A percentile compares a stretch with the other conserved stretches of the same genome.
Evolutionary conservation across 2,888 invertebrate genomes (phyloP).

Genomic region (Temnothorax rugatulus): DNA sequence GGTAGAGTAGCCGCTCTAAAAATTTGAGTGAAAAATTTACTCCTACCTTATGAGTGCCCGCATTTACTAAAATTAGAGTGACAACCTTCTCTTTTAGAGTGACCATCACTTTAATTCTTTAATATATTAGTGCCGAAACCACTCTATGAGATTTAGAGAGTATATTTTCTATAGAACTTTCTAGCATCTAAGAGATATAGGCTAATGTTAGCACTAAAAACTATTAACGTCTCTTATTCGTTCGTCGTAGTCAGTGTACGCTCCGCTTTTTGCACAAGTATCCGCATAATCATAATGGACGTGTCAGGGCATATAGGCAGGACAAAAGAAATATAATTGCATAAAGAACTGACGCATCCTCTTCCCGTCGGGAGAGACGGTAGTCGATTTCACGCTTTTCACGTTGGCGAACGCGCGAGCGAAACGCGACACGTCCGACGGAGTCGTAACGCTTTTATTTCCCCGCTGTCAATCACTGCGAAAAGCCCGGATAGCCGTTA

Average conservation of each 20-base stretch:
- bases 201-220: not conserved
- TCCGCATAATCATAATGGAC: slow-evolving; percentile 21
- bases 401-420: slow-evolving; percentile 11
- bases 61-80: too few species aligned
- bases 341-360: slow-evolving; percentile 1
- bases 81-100: too few species aligned
- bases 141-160: too few species aligned
- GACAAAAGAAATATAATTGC: slow-evolving; percentile 28
- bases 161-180: not conserved
- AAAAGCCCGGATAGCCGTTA: slow-evolving; percentile 34
- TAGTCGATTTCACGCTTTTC: slow-evolving; percentile 44
- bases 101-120: too few species aligned
- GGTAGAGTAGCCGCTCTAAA: too few species aligned
- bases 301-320: not conserved
- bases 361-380: slow-evolving; percentile 8
- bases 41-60: too few species aligned
- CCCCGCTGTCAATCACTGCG: slow-evolving; percentile 20
- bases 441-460: slow-evolving; percentile 20
- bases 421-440: slow-evolving; percentile 34
- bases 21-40: too few species aligned
- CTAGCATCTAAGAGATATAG: not conserved
- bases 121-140: too few species aligned
- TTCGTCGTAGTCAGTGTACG: not conserved
- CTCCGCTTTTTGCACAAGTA: not conserved
- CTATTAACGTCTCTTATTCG: slow-evolving; percentile 15